Evolutionary conservation across 1,140 invertebrate species (phyloP).

Genomic region (Drosophila bocqueti): DNA sequence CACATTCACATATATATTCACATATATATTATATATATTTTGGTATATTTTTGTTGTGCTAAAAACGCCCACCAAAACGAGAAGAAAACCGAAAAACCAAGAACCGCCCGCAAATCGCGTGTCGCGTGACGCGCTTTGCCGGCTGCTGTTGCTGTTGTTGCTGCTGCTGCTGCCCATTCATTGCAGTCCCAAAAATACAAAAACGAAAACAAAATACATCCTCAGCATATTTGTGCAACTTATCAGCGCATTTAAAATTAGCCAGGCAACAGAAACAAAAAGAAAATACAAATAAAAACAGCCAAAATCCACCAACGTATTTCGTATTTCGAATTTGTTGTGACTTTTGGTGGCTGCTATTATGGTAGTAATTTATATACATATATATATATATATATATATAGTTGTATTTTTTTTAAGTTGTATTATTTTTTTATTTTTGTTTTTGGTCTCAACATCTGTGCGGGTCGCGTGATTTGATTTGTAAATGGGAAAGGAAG

Average conservation of each 20-base stretch:
- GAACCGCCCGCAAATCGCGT: slow-evolving; percentile 51
- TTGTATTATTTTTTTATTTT: slow-evolving; percentile 2
- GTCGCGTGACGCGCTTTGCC: slow-evolving; percentile 52
- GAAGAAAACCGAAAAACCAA: slow-evolving; percentile 25
- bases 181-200: slow-evolving; percentile 45
- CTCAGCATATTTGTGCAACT: slow-evolving; percentile 79
- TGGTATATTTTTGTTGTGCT: slow-evolving; percentile 4
- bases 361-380: slow-evolving; percentile 10
- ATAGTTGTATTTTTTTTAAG: not conserved
- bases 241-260: slow-evolving; percentile 83
- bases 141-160: slow-evolving; percentile 29
- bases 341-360: slow-evolving; percentile 21
- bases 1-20: slow-evolving; percentile 12
- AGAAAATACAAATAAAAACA: slow-evolving; percentile 3
- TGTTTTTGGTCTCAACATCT: slow-evolving; percentile 57
- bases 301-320: slow-evolving; percentile 48
- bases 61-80: slow-evolving; percentile 44
- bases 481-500: slow-evolving; percentile 74
- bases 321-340: slow-evolving; percentile 47
- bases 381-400: not conserved
- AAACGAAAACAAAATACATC: slow-evolving; percentile 52
- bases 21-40: not conserved
- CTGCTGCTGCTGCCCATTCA: slow-evolving; percentile 43
- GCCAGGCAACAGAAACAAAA: slow-evolving; percentile 35
- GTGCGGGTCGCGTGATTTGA: slow-evolving; percentile 75